Evolutionary conservation across 2,888 invertebrate genomes (phyloP), one percentile per base, ranked within the genome.

Genomic region (Hylaea fasciaria): DNA sequence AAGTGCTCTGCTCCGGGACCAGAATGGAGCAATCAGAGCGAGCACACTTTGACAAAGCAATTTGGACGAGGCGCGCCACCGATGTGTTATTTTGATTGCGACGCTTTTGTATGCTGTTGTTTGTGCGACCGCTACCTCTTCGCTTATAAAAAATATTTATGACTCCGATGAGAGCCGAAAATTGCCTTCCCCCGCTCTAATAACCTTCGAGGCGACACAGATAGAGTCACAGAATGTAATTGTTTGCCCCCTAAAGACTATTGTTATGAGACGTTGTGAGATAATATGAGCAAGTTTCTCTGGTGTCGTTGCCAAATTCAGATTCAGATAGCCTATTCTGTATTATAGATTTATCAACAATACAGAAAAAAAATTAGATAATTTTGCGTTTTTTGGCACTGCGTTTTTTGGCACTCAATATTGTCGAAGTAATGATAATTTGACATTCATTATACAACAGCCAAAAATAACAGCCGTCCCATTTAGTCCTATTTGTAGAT

Each of bases 1-100:
- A 66, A 66, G 64, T 72, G 74, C 64, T 64, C 52, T 80, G 83
- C 78, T 76, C 74, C 74, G 78, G 79, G 77, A 85, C 81, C 81
- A 88, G 87, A 91, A 90, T 87, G 81, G 86, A 87, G 87, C 89
- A 91, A 91, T 90, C 90, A 89, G 82, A 78, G 84, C 81, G 85
- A 82, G 85, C 86, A 86, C 86, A 87, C 86, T 88, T 85, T 90
- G 90, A 89, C 89, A 87, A 85, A 88, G 89, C 89, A 88, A 89
- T 90, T 90, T 86, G 83, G 86, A 78, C 80, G 80, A 81, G 78
- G 83, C 81, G 78, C 77, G 80, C 80, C 79, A 78, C 79, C 86
- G 80, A 89, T 87, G 86, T 89, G 85, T 89, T 89, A 87, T 89
- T 90, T 87, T 89, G 87, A 90, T 88, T 87, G 88, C 85, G 82